Conservation (phyloP, 2,888 invertebrate species). For the Resseliella maxima region DNA sequence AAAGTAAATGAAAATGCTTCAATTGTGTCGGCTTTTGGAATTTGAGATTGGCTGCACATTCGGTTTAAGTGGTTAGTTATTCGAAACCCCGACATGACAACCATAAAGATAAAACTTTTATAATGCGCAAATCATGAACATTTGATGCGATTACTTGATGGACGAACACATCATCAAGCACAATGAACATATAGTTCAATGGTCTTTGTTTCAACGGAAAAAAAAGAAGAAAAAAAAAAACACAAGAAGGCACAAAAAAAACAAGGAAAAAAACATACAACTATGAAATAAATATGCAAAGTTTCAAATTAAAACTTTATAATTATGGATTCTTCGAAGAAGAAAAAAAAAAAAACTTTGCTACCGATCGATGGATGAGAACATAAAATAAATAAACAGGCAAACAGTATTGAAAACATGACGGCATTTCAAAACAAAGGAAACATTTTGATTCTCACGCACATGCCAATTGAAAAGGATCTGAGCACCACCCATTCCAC, state of each 20-base stretch:
- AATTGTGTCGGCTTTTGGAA: neutral
- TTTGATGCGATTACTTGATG: conserved; percentile 3
- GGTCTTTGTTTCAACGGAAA: too few relatives aligned
- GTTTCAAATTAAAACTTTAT: neutral
- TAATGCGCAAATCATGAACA: conserved; percentile 34
- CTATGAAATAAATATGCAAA: neutral
- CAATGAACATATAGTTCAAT: neutral
- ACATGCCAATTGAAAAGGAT: neutral
- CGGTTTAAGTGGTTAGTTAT: conserved; percentile 23
- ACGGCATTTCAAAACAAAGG: neutral
- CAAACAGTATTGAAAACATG: neutral
- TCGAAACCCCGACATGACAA: neutral
- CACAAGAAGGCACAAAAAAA: neutral
- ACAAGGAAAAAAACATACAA: neutral
- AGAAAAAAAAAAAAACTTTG: too few relatives aligned
- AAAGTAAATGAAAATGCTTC: neutral
- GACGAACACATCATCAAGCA: neutral
- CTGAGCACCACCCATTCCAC: too few relatives aligned
- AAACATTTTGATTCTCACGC: neutral
- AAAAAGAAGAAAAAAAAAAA: neutral
- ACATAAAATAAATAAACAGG: neutral
- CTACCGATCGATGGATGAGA: neutral
- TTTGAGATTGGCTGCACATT: neutral
- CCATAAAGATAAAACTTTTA: conserved; percentile 35
- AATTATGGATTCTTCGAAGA: conserved; percentile 42